Evolutionary conservation across 2,797 vertebrate species (phyloP).

Genomic region (Morelia viridis): DNA sequence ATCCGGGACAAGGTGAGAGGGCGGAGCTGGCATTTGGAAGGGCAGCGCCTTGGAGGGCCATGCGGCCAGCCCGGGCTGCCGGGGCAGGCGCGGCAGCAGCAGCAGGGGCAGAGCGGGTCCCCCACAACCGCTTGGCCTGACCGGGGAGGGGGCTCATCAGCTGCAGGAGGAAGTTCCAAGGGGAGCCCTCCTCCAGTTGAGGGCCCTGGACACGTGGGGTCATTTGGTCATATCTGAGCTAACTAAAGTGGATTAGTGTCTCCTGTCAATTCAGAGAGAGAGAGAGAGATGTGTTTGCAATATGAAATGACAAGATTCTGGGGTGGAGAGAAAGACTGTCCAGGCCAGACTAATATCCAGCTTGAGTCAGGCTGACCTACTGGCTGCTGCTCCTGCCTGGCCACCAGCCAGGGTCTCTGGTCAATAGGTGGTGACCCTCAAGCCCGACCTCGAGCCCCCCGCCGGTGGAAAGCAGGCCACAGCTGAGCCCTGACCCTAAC

Average conservation of each 20-base stretch:
- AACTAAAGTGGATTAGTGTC: too few relatives aligned
- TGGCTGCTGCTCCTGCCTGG: too few relatives aligned
- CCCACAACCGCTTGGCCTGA: neutral
- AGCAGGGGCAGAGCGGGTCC: neutral
- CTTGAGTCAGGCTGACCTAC: neutral
- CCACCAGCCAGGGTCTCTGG: too few relatives aligned
- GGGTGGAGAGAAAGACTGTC: neutral
- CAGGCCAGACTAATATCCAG: neutral
- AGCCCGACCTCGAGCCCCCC: too few relatives aligned
- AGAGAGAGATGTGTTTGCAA: neutral
- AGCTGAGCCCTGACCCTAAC: too few relatives aligned
- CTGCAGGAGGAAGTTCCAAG: neutral
- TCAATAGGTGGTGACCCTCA: too few relatives aligned
- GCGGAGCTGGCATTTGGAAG: neutral
- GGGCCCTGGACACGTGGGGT: neutral
- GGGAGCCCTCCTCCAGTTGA: neutral
- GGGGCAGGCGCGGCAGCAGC: neutral
- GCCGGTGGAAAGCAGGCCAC: too few relatives aligned
- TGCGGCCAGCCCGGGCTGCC: neutral
- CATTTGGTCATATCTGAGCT: neutral
- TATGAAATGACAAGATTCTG: neutral
- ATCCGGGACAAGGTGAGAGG: neutral
- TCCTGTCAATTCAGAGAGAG: neutral
- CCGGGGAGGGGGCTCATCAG: neutral
- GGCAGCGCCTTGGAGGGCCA: neutral